Base-by-base conservation (phyloP, 2,797 vertebrate species). In the Erithacus rubecula region DNA sequence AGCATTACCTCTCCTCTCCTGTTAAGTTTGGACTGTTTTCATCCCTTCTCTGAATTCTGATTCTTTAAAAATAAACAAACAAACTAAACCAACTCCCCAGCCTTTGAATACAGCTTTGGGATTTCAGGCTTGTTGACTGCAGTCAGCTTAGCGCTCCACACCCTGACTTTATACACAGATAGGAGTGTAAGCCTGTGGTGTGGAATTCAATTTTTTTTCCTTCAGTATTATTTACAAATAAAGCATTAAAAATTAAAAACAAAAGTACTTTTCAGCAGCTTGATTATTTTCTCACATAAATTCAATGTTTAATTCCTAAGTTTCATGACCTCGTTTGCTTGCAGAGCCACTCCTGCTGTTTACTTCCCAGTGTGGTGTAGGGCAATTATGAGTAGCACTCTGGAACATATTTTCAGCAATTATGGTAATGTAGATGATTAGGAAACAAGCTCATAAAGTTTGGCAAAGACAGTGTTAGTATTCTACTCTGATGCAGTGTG, bases 391-490 rank as follows among this genome's bases (percentile, higher is more conserved):
- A 87, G 10, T 37, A 82, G 32, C 4, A 6, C 24, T 82, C 74
- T 60, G 52, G 56, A 87, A 78, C 52, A 27, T 27, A 32, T 67
- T 80, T 85, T 77, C 64, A 74, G 71, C 47, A 89, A n/a, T 77
- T 87, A 69, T 74, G 20, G 13, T 56, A 79, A 26, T 6, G 20
- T 11, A 52, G 41, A 47, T 39, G 9, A 88, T 75, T 81, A 88
- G 34, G 46, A 86, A 95, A 90, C 11, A 83, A 58, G 46, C 6
- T 71, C 22, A 75, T 43, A 21, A 79, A 53, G 12, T 60, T 58
- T 32, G 8, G 32, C 68, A 89, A 85, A 80, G 39, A 63, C 30
- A 52, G 8, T 6, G 11, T 4, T 19, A 32, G 32, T 51, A 60
- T 36, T 75, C 9, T 32, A 29, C 18, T 55, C 60, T 32, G 11